Conservation (phyloP, 2,888 invertebrate species). For the Agrotis ipsilon region DNA sequence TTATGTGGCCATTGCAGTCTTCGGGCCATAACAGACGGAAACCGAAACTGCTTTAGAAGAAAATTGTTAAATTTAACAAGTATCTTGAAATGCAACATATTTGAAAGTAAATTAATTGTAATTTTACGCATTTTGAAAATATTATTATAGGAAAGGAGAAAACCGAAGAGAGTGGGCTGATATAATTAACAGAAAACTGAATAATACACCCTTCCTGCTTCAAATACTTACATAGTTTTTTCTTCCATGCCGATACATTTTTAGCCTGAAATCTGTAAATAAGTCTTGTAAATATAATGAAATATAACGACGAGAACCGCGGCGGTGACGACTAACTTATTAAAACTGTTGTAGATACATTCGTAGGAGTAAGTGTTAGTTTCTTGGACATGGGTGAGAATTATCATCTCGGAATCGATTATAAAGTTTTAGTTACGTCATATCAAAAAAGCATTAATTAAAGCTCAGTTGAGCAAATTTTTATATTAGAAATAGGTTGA, state of each 20-base stretch:
- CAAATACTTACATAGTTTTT: background rate
- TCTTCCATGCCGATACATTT: background rate
- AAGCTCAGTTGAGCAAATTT: background rate
- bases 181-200: background rate
- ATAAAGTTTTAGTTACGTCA: constrained; percentile 17
- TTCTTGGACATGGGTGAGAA: constrained; percentile 89
- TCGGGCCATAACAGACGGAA: background rate
- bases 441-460: background rate
- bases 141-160: background rate
- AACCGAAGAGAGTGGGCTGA: no score
- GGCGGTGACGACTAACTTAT: constrained; percentile 23
- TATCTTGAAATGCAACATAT: no score
- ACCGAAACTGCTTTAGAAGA: background rate
- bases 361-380: constrained; percentile 54
- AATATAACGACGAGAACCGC: constrained; percentile 5
- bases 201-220: background rate
- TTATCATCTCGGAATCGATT: constrained; percentile 79
- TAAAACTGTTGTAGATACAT: constrained; percentile 45
- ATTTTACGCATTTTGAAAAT: background rate
- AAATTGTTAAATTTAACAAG: no score
- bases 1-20: no score
- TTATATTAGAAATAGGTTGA: background rate
- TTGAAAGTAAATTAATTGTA: no score
- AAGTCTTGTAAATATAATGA: constrained; percentile 35
- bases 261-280: background rate